Conservation (phyloP, 2,797 vertebrate species). For the Adrianichthys oophorus region DNA sequence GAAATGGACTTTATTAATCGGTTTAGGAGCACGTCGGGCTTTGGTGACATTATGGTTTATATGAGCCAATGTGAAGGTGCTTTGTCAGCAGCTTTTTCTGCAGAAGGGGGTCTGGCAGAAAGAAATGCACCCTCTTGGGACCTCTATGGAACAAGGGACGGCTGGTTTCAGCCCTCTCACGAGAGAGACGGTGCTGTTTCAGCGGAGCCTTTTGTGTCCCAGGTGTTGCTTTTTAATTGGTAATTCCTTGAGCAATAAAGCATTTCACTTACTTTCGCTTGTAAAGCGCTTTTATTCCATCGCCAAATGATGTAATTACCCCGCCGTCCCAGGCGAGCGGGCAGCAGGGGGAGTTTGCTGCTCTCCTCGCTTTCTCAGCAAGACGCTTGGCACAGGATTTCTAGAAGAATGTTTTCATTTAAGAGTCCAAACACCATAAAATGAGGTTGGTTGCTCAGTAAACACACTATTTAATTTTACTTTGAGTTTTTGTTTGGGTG, state of each 20-base stretch:
- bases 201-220: constrained; percentile 64
- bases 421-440: constrained; percentile 69
- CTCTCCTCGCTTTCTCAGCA: constrained; percentile 50
- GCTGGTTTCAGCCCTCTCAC: constrained; percentile 29
- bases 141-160: constrained; percentile 30
- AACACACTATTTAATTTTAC: constrained; percentile 62
- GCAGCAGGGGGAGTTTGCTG: constrained; percentile 30
- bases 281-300: constrained; percentile 79
- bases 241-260: constrained; percentile 79
- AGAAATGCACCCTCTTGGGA: constrained; percentile 71
- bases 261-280: constrained; percentile 71
- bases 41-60: constrained; percentile 67
- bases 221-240: constrained; percentile 84
- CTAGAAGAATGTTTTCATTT: constrained; percentile 72
- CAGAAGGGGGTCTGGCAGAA: constrained; percentile 51
- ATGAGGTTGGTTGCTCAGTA: constrained; percentile 65
- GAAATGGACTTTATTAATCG: constrained; percentile 75
- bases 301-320: constrained; percentile 84
- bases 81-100: constrained; percentile 65
- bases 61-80: constrained; percentile 65
- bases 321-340: constrained; percentile 58
- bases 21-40: constrained; percentile 55
- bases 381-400: constrained; percentile 57
- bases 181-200: constrained; percentile 34
- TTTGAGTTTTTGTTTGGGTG: constrained; percentile 35